These are phyloP conservation scores for Drosophila subsilvestris DNA, from an alignment of 2,888 invertebrate genomes.

Conservation along the genomic window DNA sequence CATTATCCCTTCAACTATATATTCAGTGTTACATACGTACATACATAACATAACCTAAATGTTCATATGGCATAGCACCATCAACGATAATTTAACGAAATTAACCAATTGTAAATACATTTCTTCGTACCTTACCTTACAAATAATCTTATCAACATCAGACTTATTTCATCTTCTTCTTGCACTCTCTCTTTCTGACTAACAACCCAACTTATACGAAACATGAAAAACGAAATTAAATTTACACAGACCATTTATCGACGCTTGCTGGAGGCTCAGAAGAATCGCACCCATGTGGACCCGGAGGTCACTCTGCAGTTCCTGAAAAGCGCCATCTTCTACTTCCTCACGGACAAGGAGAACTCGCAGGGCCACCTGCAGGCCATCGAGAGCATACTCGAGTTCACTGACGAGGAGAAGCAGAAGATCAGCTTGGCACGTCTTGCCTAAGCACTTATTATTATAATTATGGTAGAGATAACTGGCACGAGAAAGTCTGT, in stretches of 20 bases:
- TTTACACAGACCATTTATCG: conserved; percentile 91
- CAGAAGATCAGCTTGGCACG: conserved; percentile 90
- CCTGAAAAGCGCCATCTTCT: conserved; percentile 96
- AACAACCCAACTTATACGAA: conserved; percentile 8
- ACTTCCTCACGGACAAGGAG: conserved; percentile 95
- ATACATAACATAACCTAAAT: conserved; percentile 55
- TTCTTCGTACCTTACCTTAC: conserved; percentile 25
- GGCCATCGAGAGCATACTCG: conserved; percentile 96
- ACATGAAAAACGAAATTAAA: conserved; percentile 18
- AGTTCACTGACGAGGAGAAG: conserved; percentile 92
- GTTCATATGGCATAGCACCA: conserved; percentile 73
- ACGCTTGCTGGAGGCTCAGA: conserved; percentile 91
- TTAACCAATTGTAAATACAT: conserved; percentile 61
- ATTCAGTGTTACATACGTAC: conserved; percentile 56
- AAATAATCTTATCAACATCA: conserved; percentile 45
- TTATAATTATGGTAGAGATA: conserved; percentile 25
- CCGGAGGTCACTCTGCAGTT: conserved; percentile 97
- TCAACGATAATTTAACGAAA: conserved; percentile 38
- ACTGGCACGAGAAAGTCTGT: conserved; percentile 27
- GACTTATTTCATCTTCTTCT: conserved; percentile 29
- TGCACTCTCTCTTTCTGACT: conserved; percentile 56
- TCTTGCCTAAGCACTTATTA: conserved; percentile 47
- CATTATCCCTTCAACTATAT: conserved; percentile 24
- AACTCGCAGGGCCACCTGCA: conserved; percentile 93
- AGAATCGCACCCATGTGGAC: conserved; percentile 90